These are phyloP conservation scores for Drosophila ogumai DNA, from an alignment of 1,140 invertebrate genomes.

Conservation along the genomic window DNA sequence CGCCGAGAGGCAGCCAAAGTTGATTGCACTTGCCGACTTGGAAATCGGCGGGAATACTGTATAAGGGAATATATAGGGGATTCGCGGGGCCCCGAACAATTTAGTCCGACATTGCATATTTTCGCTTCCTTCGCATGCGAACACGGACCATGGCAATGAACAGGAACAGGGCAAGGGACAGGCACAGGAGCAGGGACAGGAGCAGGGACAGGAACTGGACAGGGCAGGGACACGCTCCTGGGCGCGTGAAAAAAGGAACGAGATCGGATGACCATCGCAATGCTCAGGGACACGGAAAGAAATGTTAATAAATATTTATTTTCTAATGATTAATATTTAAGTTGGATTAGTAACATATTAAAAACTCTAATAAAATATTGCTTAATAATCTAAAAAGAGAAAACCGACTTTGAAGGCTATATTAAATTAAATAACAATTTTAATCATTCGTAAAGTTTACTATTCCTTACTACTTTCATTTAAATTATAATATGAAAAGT, in stretches of 20 bases:
- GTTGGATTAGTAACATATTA: neutral
- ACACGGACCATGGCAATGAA: slow-evolving; percentile 32
- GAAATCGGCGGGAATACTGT: slow-evolving; percentile 9
- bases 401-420: too few species aligned
- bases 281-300: slow-evolving; percentile 26
- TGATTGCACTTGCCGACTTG: slow-evolving; percentile 64
- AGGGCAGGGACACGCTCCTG: slow-evolving; percentile 58
- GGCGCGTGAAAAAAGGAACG: slow-evolving; percentile 58
- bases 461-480: too few species aligned
- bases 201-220: slow-evolving; percentile 8
- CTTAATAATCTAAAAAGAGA: too few species aligned
- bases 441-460: too few species aligned
- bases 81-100: slow-evolving; percentile 36
- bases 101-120: slow-evolving; percentile 60
- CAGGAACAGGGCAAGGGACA: neutral
- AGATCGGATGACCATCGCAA: slow-evolving; percentile 47
- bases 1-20: slow-evolving; percentile 62
- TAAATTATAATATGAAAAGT: too few species aligned
- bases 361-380: too few species aligned
- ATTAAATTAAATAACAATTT: too few species aligned
- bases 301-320: neutral
- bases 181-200: slow-evolving; percentile 9
- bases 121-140: slow-evolving; percentile 44
- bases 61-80: neutral
- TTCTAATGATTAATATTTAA: too few species aligned